A percentile compares a stretch with the other conserved stretches of the same genome.
These are phyloP conservation scores for Thalassarche chlororhynchos DNA, from an alignment of 2,113 vertebrate species.

Conservation along the genomic window DNA sequence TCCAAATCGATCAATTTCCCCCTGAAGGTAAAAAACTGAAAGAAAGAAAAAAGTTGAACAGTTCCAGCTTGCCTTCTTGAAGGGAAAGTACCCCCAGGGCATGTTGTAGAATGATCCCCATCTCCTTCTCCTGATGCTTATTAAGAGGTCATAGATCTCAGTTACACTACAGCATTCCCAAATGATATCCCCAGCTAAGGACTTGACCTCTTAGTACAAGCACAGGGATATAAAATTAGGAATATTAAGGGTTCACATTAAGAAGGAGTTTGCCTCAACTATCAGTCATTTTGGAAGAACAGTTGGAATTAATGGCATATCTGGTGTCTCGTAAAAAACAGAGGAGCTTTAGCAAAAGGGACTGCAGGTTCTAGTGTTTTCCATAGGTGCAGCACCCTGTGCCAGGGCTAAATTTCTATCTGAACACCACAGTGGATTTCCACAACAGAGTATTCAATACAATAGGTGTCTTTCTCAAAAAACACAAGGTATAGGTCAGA, in stretches of 20 bases:
- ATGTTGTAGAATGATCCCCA: conserved; percentile 62
- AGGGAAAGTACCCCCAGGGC: conserved; percentile 74
- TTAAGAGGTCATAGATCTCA: conserved; percentile 79
- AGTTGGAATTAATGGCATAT: not conserved
- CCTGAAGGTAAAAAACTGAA: conserved; percentile 76
- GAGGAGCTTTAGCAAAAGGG: not conserved
- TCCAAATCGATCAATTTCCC: conserved; percentile 77
- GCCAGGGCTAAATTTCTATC: not conserved
- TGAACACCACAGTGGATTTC: not conserved
- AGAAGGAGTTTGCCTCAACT: conserved; percentile 45
- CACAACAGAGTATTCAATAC: not conserved
- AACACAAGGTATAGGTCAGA: not conserved
- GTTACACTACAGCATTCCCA: conserved; percentile 66
- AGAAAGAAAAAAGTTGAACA: conserved; percentile 72
- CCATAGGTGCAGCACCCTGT: not conserved
- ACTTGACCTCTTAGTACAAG: conserved; percentile 61
- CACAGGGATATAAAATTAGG: conserved; percentile 43
- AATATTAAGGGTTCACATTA: conserved; percentile 37
- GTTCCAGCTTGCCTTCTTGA: conserved; percentile 76
- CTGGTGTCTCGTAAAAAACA: not conserved
- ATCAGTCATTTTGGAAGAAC: conserved; percentile 23
- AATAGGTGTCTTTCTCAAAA: not conserved
- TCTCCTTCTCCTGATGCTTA: conserved; percentile 74
- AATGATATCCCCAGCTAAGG: conserved; percentile 54
- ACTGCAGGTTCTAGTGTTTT: not conserved